Evolutionary conservation across 92 coral and sea anemone species (phyloP), one percentile per base, ranked within the genome.

Genomic region (Muricea muricata): DNA sequence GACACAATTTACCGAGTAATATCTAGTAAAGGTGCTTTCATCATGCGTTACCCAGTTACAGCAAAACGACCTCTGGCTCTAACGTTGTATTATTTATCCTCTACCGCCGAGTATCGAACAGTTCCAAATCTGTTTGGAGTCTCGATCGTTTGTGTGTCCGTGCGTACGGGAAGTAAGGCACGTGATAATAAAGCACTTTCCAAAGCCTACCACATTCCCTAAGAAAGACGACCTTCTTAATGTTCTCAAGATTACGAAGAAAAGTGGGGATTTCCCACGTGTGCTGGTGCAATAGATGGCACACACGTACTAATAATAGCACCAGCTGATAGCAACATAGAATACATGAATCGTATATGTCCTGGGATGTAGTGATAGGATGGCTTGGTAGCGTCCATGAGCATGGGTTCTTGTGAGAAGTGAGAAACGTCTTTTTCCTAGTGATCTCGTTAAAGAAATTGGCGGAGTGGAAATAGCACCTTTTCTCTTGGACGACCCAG

Each of bases 361-460:
- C 76, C 60, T 63, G 88, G 78, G 93, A 90, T 76, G 82, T 90
- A n/a, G 86, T 78, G 17, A 42, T 90, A 70, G 88, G 90, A 9
- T 90, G 93, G 93, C 92, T 83, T 4, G 92, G 92, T 9, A 85
- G 92, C 28, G 92, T 85, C 15, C 92, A 89, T 73, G 87, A 89
- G 92, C 92, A 1, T 61, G 83, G 6, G 85, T 84, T 18, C 73
- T 87, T 55, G 18, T 70, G 41, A 87, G 73, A 15, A 81, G 55
- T 46, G 80, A 45, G 28, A 57, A 61, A 23, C 78, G 56, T 13
- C 61, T 86, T 24, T 86, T 90, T 72, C 84, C 85, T 35, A 7
- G 31, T 11, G 85, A 80, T 63, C 24, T 80, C 5, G 47, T 65
- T 21, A 71, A 86, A 45, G 48, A 56, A 61, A 82, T 90, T 6